Evolutionary conservation across 2,888 invertebrate species (phyloP), one percentile per base, ranked within the genome.

Genomic region (Erpobdella octoculata): DNA sequence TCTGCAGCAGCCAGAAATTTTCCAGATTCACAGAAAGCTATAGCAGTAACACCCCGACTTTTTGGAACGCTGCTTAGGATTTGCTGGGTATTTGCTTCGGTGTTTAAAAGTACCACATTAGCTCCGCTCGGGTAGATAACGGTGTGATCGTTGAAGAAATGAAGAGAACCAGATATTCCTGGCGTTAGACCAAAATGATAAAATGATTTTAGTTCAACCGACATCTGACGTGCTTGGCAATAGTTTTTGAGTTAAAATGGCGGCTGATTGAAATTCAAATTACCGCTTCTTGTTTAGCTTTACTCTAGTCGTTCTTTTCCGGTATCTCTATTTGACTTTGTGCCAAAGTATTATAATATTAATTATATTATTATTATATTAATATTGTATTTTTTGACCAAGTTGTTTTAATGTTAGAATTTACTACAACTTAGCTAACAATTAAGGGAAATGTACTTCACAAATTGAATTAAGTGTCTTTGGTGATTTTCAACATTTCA

Each of bases 51-150:
- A 18, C 69, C 69, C 21, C 69, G n/a, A 36, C 69, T 36, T 28
- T 58, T 69, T 33, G 48, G 46, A 21, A 69, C 28, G 9, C 46
- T 69, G 21, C 46, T 35, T 8, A 53, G 37, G 58, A 48, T 35
- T 36, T 58, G 41, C 36, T 69, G 69, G 21, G 58, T 58, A 58
- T 69, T 69, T 1, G 46, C 35, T n/a, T 46, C 69, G 9, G 46
- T 58, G 35, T 69, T 69, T 35, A 41, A 46, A n/a, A 69, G 25
- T 35, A 69, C 31, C 5, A 69, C 48, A 2, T 25, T 25, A 33
- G 69, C 15, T 18, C 69, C 69, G 37, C 69, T 69, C 18, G 69
- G 69, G 58, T 69, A 69, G 18, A 58, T 28, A 12, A 69, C 58
- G 9, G 58, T 53, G 53, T 25, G 31, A 21, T 69, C 69, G 35